Conservation (phyloP, 2,113 vertebrate species). For the Triplophysa dalaica region DNA sequence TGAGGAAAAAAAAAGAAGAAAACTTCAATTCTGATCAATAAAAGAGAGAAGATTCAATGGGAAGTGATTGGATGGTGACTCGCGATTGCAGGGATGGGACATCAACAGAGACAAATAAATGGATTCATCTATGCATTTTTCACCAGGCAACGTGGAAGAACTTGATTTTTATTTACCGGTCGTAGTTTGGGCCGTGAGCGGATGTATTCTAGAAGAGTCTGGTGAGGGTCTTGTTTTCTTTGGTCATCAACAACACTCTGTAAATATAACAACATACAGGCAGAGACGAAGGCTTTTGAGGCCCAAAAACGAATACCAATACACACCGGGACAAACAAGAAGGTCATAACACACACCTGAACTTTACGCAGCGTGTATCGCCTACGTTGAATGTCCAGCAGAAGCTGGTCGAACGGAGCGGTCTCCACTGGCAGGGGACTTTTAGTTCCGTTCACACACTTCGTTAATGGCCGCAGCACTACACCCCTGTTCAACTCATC, state of each 20-base stretch:
- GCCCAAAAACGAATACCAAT: no score
- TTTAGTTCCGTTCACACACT: accelerated
- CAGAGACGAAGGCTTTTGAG: background rate
- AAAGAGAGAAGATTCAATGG: no score
- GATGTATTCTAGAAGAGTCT: conserved; percentile 49
- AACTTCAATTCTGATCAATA: no score
- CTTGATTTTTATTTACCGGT: conserved; percentile 46
- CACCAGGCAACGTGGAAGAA: no score
- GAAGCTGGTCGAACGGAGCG: conserved; percentile 63
- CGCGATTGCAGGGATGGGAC: no score
- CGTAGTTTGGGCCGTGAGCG: conserved; percentile 47
- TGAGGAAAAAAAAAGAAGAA: conserved; percentile 14
- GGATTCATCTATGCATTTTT: no score
- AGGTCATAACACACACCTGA: conserved; percentile 47
- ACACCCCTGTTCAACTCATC: conserved; percentile 64
- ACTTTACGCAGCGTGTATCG: conserved; percentile 71
- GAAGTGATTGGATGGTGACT: no score
- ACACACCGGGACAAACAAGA: no score
- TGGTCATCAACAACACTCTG: conserved; percentile 4
- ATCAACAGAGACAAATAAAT: no score
- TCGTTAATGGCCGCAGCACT: conserved; percentile 49
- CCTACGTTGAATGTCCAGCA: conserved; percentile 69
- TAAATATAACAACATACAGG: background rate
- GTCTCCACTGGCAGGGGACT: accelerated
- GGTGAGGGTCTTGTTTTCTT: conserved; percentile 28